Base-by-base conservation (phyloP, 1,140 invertebrate species). In the Palaemon carinicauda region DNA sequence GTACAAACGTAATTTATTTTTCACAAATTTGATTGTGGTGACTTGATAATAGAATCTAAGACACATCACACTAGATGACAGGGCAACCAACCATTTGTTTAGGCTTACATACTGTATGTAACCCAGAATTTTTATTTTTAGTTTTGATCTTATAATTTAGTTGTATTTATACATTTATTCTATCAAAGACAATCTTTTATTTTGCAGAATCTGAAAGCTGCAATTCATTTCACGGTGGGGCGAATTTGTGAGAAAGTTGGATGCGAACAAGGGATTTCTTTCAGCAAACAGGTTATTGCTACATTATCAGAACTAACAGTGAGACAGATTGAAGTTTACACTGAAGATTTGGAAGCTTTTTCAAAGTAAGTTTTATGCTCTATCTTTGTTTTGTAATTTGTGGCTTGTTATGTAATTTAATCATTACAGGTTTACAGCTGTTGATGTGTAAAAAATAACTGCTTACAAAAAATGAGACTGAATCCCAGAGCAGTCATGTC, bases 201-300 rank as follows among this genome's bases (percentile, higher is more conserved):
- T n/a, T 52, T 52, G 15, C 80, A 82, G 80, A 74, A 50, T 10
- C 65, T 82, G 31, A 82, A 82, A 24, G 80, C 80, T 10, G 80
- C 80, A 24, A 52, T 82, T 19, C 80, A 82, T 14, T 82, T 74
- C 51, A 82, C 80, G 12, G 80, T 82, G 14, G 80, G 80, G 0
- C 41, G 69, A 12, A 73, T 31, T 10, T 82, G 80, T 54, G 80
- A 82, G 69, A 51, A 82, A 50, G 15, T 82, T 41, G 80, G 69
- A 10, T 24, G 21, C 19, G 80, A 82, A 29, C 21, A 50, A 0
- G 80, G 69, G 21, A 10, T 82, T 21, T 31, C 80, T 17, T 82
- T 74, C 27, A 27, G 41, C 1, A 71, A 53, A 15, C 50, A 82
- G 15, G 65, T 82, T 3, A 82, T 82, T 33, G 65, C 80, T 10